phyloP scores from a whole-genome alignment of 2,113 vertebrate species.

The Rutilus rutilus region DNA sequence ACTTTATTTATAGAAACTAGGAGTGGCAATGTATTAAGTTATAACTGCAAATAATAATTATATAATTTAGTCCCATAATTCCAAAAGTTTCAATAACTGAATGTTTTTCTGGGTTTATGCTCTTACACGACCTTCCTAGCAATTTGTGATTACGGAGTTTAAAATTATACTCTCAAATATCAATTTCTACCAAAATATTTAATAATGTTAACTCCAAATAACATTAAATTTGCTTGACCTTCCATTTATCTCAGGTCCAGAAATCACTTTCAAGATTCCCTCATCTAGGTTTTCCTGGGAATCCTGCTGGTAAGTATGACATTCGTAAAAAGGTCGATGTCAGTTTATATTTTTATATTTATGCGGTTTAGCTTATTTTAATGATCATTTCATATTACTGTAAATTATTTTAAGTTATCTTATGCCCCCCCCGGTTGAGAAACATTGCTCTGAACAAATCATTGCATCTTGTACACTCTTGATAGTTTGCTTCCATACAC shows the following conservation, averaged over 20 bases:
- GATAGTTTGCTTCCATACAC: background rate
- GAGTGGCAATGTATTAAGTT: background rate
- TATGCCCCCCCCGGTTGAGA: background rate
- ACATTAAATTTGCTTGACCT: background rate
- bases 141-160: background rate
- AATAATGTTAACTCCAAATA: too few species aligned
- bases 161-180: background rate
- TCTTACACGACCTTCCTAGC: background rate
- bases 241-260: background rate
- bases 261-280: background rate
- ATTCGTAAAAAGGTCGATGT: background rate
- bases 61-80: too few species aligned
- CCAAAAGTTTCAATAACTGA: too few species aligned
- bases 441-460: background rate
- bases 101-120: background rate
- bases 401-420: background rate
- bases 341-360: background rate
- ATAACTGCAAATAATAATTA: too few species aligned
- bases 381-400: background rate
- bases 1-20: background rate
- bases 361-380: background rate
- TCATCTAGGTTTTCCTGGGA: background rate
- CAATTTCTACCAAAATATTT: background rate
- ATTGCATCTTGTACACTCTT: background rate
- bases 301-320: background rate